Percentiles rank a stretch among this genome's conserved stretches.
These are phyloP conservation scores for Anableps anableps DNA, from an alignment of 2,797 vertebrate species.

Conservation along the genomic window DNA sequence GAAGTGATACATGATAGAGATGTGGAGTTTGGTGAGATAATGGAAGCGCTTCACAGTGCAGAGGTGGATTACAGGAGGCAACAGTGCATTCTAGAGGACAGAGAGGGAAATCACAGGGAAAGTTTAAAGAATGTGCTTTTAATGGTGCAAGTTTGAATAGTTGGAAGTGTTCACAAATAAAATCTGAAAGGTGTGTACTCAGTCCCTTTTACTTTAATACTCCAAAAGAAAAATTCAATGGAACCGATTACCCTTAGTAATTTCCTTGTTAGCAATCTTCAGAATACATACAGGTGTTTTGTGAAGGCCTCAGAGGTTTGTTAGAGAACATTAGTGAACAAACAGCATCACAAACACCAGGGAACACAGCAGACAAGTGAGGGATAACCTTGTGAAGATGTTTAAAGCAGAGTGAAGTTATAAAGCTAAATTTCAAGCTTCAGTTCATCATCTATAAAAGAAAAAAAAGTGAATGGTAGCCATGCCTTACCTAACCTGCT, in stretches of 20 bases:
- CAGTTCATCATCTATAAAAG: neutral
- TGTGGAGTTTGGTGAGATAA: slow-evolving; percentile 50
- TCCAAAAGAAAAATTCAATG: neutral
- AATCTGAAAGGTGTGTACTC: too few species aligned
- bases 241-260: neutral
- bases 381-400: neutral
- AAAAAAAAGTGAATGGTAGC: neutral
- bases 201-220: neutral
- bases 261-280: neutral
- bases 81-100: slow-evolving; percentile 73
- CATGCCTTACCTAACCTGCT: neutral
- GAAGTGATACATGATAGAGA: slow-evolving; percentile 47
- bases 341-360: neutral
- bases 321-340: neutral
- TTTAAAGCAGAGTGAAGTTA: neutral
- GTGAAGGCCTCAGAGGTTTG: neutral
- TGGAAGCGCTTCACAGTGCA: slow-evolving; percentile 43
- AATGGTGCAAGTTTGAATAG: neutral
- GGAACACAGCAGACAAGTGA: neutral
- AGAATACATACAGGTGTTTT: neutral
- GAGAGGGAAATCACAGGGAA: slow-evolving; percentile 17
- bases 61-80: slow-evolving; percentile 59
- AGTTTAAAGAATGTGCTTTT: neutral
- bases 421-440: neutral
- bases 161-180: too few species aligned